Percentiles rank a stretch among this genome's conserved stretches.
Conservation (phyloP, 2,113 vertebrate species). For the Zonotrichia leucophrys region DNA sequence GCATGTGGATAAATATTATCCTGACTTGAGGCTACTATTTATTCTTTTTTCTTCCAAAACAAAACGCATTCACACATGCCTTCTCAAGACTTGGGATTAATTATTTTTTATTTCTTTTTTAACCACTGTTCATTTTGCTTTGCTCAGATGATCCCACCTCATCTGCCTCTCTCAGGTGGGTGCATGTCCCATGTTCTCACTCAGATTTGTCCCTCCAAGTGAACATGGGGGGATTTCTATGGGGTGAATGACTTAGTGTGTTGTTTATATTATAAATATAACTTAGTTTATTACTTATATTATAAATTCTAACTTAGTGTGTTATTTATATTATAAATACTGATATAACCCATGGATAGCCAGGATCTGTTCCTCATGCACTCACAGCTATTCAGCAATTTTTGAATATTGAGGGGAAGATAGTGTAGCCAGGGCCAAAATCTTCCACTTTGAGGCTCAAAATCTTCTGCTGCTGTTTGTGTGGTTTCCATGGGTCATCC, state of each 20-base stretch:
- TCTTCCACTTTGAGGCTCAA: not conserved
- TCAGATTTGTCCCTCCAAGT: too few relatives aligned
- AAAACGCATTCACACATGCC: conserved; percentile 5
- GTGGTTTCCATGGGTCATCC: not conserved
- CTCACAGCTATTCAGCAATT: not conserved
- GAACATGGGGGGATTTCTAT: too few relatives aligned
- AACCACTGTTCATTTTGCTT: not conserved
- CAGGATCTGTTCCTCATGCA: too few relatives aligned
- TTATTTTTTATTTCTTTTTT: not conserved
- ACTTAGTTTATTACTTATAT: too few relatives aligned
- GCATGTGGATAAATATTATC: conserved; percentile 47
- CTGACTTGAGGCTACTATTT: conserved; percentile 15
- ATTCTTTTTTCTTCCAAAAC: conserved; percentile 18
- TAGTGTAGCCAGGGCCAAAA: not conserved
- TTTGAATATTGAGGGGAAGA: not conserved
- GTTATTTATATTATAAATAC: too few relatives aligned
- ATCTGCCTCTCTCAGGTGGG: not conserved
- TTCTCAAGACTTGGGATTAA: not conserved
- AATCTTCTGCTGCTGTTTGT: not conserved
- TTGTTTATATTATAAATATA: too few relatives aligned
- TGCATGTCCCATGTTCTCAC: too few relatives aligned
- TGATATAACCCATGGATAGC: too few relatives aligned
- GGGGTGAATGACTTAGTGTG: too few relatives aligned
- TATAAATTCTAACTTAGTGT: too few relatives aligned
- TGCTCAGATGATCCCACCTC: not conserved